Evolutionary conservation across 2,888 invertebrate genomes (phyloP).

Genomic region (Ecliptopera silaceata): DNA sequence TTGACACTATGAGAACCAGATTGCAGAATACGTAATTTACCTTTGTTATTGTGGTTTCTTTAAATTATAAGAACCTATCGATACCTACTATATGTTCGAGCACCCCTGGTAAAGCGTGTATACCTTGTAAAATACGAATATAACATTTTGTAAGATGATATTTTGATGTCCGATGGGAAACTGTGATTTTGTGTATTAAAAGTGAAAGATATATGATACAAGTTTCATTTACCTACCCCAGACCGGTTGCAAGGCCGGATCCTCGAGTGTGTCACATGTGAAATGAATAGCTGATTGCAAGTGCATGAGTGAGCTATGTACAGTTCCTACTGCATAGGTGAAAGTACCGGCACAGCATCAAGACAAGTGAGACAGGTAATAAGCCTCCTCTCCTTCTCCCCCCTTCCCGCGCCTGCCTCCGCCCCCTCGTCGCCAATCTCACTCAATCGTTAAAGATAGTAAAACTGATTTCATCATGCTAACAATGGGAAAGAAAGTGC

Average conservation of each 20-base stretch:
- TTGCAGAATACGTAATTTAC: no score
- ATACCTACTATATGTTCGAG: not conserved
- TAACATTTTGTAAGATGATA: slow-evolving; percentile 10
- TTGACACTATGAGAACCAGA: no score
- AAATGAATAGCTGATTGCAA: slow-evolving; percentile 55
- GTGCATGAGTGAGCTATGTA: slow-evolving; percentile 64
- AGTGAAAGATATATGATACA: slow-evolving; percentile 34
- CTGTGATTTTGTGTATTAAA: slow-evolving; percentile 49
- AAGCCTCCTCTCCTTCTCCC: no score
- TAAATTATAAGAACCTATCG: not conserved
- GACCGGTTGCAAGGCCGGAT: slow-evolving; percentile 26
- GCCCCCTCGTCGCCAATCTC: slow-evolving; percentile 61
- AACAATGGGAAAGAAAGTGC: slow-evolving; percentile 80
- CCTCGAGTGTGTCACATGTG: slow-evolving; percentile 39
- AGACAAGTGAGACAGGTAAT: slow-evolving; percentile 70
- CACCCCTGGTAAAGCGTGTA: not conserved
- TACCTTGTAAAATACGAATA: slow-evolving; percentile 18
- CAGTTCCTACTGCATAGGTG: slow-evolving; percentile 56
- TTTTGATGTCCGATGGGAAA: slow-evolving; percentile 24
- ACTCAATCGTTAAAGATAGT: slow-evolving; percentile 75
- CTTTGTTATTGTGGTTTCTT: no score
- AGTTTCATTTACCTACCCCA: slow-evolving; percentile 40
- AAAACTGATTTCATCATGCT: slow-evolving; percentile 73
- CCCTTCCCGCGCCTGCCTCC: not conserved
- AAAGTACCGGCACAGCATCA: slow-evolving; percentile 72